phyloP scores from a whole-genome alignment of 2,113 vertebrate species.

The Morone chrysops region DNA sequence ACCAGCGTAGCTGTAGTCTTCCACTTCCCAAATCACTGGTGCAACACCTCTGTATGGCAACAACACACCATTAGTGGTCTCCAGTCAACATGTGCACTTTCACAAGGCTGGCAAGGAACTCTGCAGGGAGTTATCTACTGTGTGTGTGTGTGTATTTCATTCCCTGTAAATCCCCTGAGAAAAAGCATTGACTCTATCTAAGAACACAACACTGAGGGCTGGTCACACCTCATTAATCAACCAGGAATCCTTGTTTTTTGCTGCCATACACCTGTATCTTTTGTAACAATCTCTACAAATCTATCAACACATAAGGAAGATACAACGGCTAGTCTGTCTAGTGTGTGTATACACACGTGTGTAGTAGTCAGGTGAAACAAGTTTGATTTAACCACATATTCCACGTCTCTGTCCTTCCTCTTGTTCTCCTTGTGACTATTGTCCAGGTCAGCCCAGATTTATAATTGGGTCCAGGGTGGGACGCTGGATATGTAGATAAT shows the following conservation, averaged over 20 bases:
- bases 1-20: constrained; percentile 31
- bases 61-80: constrained; percentile 72
- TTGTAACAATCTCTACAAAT: constrained; percentile 58
- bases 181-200: constrained; percentile 59
- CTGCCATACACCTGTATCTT: constrained; percentile 57
- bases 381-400: constrained; percentile 50
- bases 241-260: constrained; percentile 53
- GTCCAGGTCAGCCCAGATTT: constrained; percentile 60
- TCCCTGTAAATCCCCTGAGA: constrained; percentile 53
- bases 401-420: constrained; percentile 39
- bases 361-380: not conserved
- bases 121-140: constrained; percentile 42
- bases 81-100: constrained; percentile 71
- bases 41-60: constrained; percentile 60
- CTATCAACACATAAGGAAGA: constrained; percentile 57
- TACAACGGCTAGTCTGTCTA: not conserved
- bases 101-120: constrained; percentile 40
- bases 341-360: not conserved
- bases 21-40: constrained; percentile 55
- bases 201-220: constrained; percentile 56
- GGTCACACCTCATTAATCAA: constrained; percentile 77
- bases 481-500: constrained; percentile 39
- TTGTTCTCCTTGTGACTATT: constrained; percentile 30
- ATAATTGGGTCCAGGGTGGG: constrained; percentile 72
- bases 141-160: constrained; percentile 29